These are phyloP conservation scores for Felis catus DNA, from an alignment of 2,113 vertebrate species.

Conservation along the genomic window DNA sequence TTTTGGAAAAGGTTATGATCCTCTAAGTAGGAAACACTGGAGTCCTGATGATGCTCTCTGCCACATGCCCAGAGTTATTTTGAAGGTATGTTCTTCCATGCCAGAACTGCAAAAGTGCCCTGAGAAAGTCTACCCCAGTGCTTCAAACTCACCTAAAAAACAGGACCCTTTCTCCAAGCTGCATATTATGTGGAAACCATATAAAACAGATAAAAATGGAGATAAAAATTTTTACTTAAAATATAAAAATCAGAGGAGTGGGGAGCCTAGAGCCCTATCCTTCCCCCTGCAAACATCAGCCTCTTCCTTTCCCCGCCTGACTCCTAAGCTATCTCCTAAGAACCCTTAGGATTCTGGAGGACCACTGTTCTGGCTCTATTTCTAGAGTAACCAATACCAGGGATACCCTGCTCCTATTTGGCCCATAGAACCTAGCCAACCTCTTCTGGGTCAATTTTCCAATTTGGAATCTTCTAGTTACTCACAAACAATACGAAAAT, in stretches of 20 bases:
- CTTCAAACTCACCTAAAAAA: neutral
- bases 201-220: neutral
- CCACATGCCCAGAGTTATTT: neutral
- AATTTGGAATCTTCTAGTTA: neutral
- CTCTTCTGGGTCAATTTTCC: neutral
- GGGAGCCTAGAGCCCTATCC: neutral
- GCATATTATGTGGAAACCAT: neutral
- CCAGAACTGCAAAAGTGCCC: neutral
- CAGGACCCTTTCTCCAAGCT: neutral
- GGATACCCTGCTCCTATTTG: neutral
- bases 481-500: conserved; percentile 23
- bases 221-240: neutral
- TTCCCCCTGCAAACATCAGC: neutral
- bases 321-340: neutral
- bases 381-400: neutral
- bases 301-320: fast-evolving
- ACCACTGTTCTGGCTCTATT: neutral
- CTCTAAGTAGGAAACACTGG: neutral
- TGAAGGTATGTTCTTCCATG: neutral
- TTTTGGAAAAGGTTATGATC: neutral
- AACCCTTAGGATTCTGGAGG: neutral
- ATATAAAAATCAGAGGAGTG: neutral
- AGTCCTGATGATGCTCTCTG: neutral
- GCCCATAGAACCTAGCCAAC: neutral
- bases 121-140: neutral